Percentiles rank a stretch among this genome's conserved stretches.
phyloP scores from a whole-genome alignment of 2,888 invertebrate genomes.

The Microctonus aethiopoides region DNA sequence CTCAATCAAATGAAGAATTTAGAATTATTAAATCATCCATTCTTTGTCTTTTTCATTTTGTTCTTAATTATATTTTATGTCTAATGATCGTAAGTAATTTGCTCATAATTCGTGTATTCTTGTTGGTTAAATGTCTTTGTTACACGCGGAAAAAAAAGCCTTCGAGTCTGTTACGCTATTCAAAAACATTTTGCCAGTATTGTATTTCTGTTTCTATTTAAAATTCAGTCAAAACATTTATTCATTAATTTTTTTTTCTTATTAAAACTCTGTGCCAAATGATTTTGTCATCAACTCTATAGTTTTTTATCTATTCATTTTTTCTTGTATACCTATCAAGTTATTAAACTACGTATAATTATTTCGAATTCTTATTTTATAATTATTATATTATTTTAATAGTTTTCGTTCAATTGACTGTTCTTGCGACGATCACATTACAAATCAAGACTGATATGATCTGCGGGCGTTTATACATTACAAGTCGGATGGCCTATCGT shows the following conservation, averaged over 20 bases:
- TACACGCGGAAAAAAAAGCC: background rate
- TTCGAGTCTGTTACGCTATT: slow-evolving; percentile 60
- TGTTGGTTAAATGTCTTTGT: background rate
- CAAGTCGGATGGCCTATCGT: slow-evolving; percentile 46
- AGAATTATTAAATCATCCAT: background rate
- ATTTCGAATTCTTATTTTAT: background rate
- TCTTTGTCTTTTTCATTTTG: background rate
- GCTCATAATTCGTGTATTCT: background rate
- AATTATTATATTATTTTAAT: slow-evolving; percentile 26
- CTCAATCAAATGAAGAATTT: background rate
- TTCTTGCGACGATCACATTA: slow-evolving; percentile 15
- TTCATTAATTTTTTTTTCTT: slow-evolving; percentile 29
- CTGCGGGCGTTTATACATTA: slow-evolving; percentile 38
- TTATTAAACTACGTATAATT: slow-evolving; percentile 17
- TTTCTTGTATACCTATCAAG: slow-evolving; percentile 18
- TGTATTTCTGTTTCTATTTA: slow-evolving; percentile 30
- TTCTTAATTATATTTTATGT: background rate
- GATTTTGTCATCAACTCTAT: slow-evolving; percentile 45
- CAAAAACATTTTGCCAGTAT: slow-evolving; percentile 49
- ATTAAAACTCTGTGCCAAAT: slow-evolving; percentile 61
- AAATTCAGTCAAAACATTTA: background rate
- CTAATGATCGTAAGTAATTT: background rate
- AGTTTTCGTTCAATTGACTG: background rate
- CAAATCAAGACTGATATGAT: slow-evolving; percentile 52
- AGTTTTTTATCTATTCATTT: slow-evolving; percentile 36